A percentile compares a stretch with the other conserved stretches of the same genome.
These are phyloP conservation scores for Epirrita christyi DNA, from an alignment of 2,888 invertebrate genomes.

Conservation along the genomic window DNA sequence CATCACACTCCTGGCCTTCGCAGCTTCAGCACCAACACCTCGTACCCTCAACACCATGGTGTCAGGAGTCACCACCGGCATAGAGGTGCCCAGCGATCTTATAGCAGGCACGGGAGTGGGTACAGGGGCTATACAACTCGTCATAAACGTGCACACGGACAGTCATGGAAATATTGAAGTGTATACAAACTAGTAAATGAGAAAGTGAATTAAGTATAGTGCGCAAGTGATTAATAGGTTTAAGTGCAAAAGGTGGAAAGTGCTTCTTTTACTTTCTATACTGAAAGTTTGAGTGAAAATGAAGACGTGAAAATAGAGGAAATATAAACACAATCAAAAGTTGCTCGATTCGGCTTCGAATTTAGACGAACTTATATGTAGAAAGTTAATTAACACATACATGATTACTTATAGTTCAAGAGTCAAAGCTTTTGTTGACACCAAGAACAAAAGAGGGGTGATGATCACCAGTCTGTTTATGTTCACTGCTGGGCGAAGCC, in stretches of 20 bases:
- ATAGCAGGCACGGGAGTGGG: constrained; percentile 63
- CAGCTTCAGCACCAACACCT: constrained; percentile 58
- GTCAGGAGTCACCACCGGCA: constrained; percentile 67
- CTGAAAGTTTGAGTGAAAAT: constrained; percentile 12
- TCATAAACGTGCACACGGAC: constrained; percentile 74
- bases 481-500: too few relatives aligned
- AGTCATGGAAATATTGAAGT: constrained; percentile 76
- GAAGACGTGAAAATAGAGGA: background rate
- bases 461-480: too few relatives aligned
- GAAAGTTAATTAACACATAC: too few relatives aligned
- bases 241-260: background rate
- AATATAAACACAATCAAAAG: background rate
- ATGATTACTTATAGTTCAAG: too few relatives aligned
- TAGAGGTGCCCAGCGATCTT: constrained; percentile 69
- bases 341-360: constrained; percentile 7
- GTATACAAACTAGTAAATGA: constrained; percentile 57
- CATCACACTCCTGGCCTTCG: constrained; percentile 44
- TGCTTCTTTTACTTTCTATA: constrained; percentile 12
- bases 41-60: constrained; percentile 53
- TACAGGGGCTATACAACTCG: constrained; percentile 69
- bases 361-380: too few relatives aligned
- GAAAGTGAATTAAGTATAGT: constrained; percentile 3
- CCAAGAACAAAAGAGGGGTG: too few relatives aligned
- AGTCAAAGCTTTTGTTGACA: too few relatives aligned
- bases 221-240: background rate